Conservation (phyloP, 2,888 invertebrate genomes). For the Corbicula japonica region DNA sequence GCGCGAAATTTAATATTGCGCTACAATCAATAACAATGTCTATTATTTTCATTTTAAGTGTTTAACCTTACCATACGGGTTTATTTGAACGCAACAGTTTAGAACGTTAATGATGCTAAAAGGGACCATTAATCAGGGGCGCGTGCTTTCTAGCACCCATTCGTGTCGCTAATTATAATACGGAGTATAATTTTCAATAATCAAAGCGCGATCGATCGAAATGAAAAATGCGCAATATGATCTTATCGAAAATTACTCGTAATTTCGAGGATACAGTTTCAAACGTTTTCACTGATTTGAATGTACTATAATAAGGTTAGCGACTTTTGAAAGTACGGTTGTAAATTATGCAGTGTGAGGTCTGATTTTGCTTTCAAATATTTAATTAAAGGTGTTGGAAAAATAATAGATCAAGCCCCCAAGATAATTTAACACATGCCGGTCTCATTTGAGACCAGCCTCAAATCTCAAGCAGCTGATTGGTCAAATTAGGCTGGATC, state of each 20-base stretch:
- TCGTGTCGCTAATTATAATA: neutral
- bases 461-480: too few relatives aligned
- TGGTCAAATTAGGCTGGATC: too few relatives aligned
- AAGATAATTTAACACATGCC: too few relatives aligned
- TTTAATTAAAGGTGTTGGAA: too few relatives aligned
- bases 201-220: conserved; percentile 11
- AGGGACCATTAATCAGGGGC: conserved; percentile 28
- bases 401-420: too few relatives aligned
- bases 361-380: too few relatives aligned
- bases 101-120: conserved; percentile 9
- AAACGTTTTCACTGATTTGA: conserved; percentile 8
- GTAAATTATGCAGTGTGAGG: neutral
- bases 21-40: too few relatives aligned
- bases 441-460: too few relatives aligned
- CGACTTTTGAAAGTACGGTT: neutral
- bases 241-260: conserved; percentile 15
- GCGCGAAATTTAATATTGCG: too few relatives aligned
- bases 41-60: too few relatives aligned
- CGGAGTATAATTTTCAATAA: conserved; percentile 11
- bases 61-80: too few relatives aligned
- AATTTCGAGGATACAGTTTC: conserved; percentile 8
- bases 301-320: neutral
- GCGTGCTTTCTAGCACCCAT: conserved; percentile 36
- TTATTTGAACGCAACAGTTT: conserved; percentile 34
- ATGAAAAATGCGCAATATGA: neutral